Conservation (phyloP, 2,797 vertebrate species). For the Sebastes minor region DNA sequence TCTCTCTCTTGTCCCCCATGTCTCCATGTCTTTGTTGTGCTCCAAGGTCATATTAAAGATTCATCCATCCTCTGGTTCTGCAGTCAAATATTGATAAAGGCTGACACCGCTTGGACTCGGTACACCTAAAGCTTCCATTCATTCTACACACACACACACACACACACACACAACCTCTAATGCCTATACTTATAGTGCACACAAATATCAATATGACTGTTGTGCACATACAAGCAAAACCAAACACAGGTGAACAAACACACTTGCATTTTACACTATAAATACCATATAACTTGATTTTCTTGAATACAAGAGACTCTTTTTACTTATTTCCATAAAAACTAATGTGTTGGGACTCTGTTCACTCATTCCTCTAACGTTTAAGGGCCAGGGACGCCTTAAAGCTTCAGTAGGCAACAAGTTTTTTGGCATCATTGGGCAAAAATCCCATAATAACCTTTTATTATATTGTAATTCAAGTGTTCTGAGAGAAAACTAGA, state of each 20-base stretch:
- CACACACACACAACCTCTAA: neutral
- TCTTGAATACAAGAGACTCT: neutral
- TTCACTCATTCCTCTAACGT: neutral
- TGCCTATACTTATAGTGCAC: neutral
- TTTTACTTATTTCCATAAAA: neutral
- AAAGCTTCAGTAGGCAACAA: too few species aligned
- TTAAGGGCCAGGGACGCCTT: neutral
- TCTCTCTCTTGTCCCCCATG: neutral
- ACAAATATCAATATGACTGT: neutral
- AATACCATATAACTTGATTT: neutral
- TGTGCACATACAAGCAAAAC: neutral
- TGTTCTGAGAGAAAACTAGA: too few species aligned
- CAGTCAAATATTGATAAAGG: slow-evolving; percentile 77
- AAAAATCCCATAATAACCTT: too few species aligned
- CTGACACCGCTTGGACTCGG: slow-evolving; percentile 63
- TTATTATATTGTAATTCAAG: too few species aligned
- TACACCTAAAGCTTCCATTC: slow-evolving; percentile 16
- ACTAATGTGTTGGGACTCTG: neutral
- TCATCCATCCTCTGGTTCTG: slow-evolving; percentile 62
- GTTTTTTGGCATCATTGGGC: too few species aligned
- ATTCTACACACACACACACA: neutral
- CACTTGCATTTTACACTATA: neutral
- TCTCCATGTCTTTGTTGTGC: slow-evolving; percentile 41
- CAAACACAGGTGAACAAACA: neutral
- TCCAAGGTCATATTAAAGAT: slow-evolving; percentile 79